Base-by-base conservation (phyloP, 2,888 invertebrate species). In the Gortyna flavago region DNA sequence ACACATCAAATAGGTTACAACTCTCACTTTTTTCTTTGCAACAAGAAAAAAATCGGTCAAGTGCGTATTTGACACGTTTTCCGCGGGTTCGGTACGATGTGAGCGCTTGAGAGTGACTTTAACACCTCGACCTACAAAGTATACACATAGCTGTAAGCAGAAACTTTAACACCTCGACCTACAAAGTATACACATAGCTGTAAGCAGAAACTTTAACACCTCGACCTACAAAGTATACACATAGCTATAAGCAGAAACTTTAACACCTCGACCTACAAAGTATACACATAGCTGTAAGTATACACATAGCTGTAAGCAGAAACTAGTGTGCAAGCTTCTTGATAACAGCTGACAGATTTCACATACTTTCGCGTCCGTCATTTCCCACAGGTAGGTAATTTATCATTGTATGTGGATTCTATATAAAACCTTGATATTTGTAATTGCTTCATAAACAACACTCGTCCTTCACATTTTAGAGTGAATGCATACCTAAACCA, bases 51-150 rank as follows among this genome's bases (percentile, higher is more conserved):
- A 57, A n/a, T 62, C 68, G 81, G 75, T 81, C 85, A 85, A 81
- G 85, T 81, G 54, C 32, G 59, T n/a, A 35, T 85, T 85, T 69
- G 68, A 74, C 85, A 69, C 48, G 61, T 57, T 80, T 61, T n/a
- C 21, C 38, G 32, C n/a, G 62, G 54, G 44, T 54, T 65, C 54
- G 18, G 66, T 48, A n/a, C 13, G 44, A 61, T 32, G 44, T 84
- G 64, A 41, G 69, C 9, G 64, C 41, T 62, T 29, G 35, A 83
- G 66, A 38, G 48, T 25, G 25, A 29, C 80, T 70, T 77, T 29
- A 59, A 44, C 41, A 65, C 29, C 51, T 65, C 25, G 21, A 69
- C 62, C 44, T 32, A 25, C 32, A 32, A 51, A 51, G 11, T 54
- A 54, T n/a, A 51, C 25, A 32, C 18, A 25, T n/a, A 38, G 38